Evolutionary conservation across 2,888 invertebrate species (phyloP), one percentile per base, ranked within the genome.

Genomic region (Andrena haemorrhoa): DNA sequence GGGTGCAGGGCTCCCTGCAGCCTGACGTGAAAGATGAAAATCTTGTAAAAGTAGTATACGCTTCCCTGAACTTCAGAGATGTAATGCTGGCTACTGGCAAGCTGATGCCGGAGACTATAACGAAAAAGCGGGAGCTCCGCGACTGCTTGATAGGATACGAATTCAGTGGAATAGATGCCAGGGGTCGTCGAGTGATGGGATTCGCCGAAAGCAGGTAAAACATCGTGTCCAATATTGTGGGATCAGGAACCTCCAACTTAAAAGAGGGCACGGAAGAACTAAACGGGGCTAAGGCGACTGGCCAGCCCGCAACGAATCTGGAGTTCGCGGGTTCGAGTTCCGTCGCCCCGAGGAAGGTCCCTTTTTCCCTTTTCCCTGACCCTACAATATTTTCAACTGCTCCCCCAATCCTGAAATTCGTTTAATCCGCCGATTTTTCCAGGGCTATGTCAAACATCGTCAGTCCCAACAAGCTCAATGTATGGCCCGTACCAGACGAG

Each of bases 41-140:
- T 20, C 75, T 95, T 3, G 94, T 95, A 0, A 92, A 95, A 93
- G 95, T 97, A 0, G 95, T 96, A 89, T 98, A 97, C 91, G 94
- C 98, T 0, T 96, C 98, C 0, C 93, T 99, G 16, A 99, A 99
- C 94, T 99, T 99, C 96, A 96, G 98, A 90, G 99, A 99, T 93
- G 95, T 99, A 0, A 99, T 99, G 99, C 95, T 98, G 0, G 98
- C 98, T 0, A 98, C 98, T 0, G 99, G 98, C 1, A 98, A 98
- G 91, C 95, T 99, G 7, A 96, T 97, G 7, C 96, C 96, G 0
- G 98, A 99, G 92, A 96, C 97, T 0, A 96, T 98, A 0, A 97
- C 97, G 0, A 95, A 95, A 41, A 95, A 95, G 0, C 94, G 97
- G n/a, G 91, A 95, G 33, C 94, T 95, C 10, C 96, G 97, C 86